Evolutionary conservation across 2,888 invertebrate genomes (phyloP), one percentile per base, ranked within the genome.

Genomic region (Eumacrocentrus americanus): DNA sequence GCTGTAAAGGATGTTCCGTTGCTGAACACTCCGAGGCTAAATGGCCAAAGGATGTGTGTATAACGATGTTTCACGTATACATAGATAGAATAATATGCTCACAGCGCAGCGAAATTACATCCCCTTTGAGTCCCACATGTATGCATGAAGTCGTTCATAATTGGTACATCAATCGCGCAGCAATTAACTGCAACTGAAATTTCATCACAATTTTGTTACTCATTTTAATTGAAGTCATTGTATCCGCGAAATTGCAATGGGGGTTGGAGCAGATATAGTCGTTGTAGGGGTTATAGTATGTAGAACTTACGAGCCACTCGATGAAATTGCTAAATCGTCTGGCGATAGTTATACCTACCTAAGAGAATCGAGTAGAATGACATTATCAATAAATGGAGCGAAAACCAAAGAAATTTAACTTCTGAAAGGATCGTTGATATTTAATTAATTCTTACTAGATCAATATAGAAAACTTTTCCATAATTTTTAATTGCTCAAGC

Each of bases 1-100:
- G 64, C 58, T 60, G 58, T 60, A 54, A 40, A 40, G 25, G 59
- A 67, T 67, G 64, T 57, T 64, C 20, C 64, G 62, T 59, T 61
- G 44, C 60, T 14, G 50, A 25, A 22, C 22, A 18, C 37, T 54
- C 25, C 29, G 14, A 7, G 47, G 44, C 44, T 60, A 25, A 44
- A 46, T 51, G 48, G 23, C 4, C 12, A 48, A 7, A 40, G 44
- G 50, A 29, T 53, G 50, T 25, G 23, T 34, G 53, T 38, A 46
- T 18, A 22, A 11, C 18, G 48, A 35, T 23, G 58, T 42, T 42
- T 46, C 34, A 12, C 22, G 5, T 23, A 9, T 29, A 9, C 29
- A 29, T 29, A 29, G 5, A 29, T 29, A 29, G 29, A 4, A 29
- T 29, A n/a, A n/a, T n/a, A n/a, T n/a, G n/a, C n/a, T n/a, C n/a